Conservation (phyloP, 2,113 vertebrate species). For the Murina feae region DNA sequence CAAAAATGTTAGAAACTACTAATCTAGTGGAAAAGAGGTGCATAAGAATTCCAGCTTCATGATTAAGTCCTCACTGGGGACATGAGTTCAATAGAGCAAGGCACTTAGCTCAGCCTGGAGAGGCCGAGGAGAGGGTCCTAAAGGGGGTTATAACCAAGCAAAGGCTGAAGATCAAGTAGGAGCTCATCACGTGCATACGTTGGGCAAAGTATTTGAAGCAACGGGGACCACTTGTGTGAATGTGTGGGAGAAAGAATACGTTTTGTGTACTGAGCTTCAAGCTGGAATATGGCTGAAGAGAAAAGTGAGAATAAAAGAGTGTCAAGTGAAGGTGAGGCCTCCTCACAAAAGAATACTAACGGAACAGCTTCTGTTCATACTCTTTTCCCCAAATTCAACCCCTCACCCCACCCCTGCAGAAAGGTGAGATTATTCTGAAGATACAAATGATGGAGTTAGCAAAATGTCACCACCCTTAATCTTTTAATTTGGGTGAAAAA, state of each 20-base stretch:
- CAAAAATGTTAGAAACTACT: background rate
- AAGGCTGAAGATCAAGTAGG: background rate
- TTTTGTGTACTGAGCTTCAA: background rate
- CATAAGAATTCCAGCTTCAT: background rate
- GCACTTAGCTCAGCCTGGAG: background rate
- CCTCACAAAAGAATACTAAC: background rate
- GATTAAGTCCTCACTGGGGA: background rate
- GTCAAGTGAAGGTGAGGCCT: too few relatives aligned
- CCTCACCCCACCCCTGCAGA: background rate
- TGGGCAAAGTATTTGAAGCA: background rate
- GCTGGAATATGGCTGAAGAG: background rate
- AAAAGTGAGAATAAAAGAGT: too few relatives aligned
- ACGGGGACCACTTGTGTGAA: background rate
- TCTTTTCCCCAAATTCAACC: background rate
- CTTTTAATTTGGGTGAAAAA: background rate
- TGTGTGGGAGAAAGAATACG: background rate
- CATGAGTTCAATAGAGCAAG: background rate
- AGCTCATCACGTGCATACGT: background rate
- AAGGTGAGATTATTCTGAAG: background rate
- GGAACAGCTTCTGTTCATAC: background rate
- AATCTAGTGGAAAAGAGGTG: background rate
- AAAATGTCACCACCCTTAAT: background rate
- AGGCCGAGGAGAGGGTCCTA: background rate
- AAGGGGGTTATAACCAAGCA: background rate
- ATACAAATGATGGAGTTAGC: background rate